Evolutionary conservation across 2,113 vertebrate genomes (phyloP).

Genomic region (Hippocampus mohnikei): DNA sequence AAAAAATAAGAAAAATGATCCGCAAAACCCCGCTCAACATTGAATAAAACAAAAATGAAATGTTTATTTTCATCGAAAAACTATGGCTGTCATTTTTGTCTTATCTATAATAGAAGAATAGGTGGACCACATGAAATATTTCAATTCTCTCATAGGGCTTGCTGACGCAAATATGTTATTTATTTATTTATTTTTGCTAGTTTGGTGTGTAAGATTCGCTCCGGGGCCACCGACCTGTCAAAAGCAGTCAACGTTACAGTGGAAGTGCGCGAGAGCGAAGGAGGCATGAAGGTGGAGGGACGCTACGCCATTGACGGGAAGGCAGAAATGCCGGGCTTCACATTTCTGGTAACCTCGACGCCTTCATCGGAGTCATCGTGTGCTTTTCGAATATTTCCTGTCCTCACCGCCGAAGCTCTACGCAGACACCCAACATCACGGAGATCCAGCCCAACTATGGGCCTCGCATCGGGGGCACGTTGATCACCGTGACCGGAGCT

Average conservation of each 20-base stretch:
- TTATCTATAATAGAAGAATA: too few species aligned
- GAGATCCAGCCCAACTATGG: conserved; percentile 82
- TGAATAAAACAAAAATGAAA: too few species aligned
- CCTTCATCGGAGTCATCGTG: not conserved
- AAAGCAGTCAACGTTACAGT: conserved; percentile 74
- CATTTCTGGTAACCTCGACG: conserved; percentile 78
- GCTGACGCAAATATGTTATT: conserved; percentile 7
- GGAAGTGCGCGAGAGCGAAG: conserved; percentile 71
- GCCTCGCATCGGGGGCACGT: conserved; percentile 82
- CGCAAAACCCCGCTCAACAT: too few species aligned
- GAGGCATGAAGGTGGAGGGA: conserved; percentile 35
- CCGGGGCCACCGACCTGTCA: conserved; percentile 24
- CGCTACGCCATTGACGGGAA: conserved; percentile 78
- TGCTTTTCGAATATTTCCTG: not conserved
- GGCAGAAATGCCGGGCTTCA: conserved; percentile 74
- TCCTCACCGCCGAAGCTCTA: not conserved
- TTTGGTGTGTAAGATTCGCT: conserved; percentile 82
- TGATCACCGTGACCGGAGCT: conserved; percentile 78
- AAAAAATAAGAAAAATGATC: too few species aligned
- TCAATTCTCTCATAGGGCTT: not conserved
- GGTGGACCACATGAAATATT: not conserved
- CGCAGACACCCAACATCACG: conserved; percentile 79
- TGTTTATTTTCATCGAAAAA: too few species aligned
- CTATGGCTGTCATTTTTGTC: too few species aligned
- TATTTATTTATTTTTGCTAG: conserved; percentile 49